Base-by-base conservation (phyloP, 1,140 invertebrate species). In the Drosophila kurseongensis region DNA sequence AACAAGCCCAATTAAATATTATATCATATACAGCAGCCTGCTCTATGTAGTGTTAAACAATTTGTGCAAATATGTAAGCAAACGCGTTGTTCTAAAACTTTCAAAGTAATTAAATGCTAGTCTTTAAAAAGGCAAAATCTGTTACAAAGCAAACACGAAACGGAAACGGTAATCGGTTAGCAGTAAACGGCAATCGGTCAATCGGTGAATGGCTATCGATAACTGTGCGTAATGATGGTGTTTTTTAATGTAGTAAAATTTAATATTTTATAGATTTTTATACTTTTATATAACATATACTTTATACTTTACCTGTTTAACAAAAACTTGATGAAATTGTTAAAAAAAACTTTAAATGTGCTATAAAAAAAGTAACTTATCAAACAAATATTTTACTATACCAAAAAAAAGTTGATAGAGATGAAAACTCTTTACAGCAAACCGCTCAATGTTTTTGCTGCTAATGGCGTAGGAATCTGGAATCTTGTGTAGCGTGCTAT, bases 201-300 rank as follows among this genome's bases (percentile, higher is more conserved):
- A 38, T 38, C 36, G 36, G 36, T 38, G 0, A 38, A 51, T 35
- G 48, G 48, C 41, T 69, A 74, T 59, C 47, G 73, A 65, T 51
- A 67, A 68, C 50, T 47, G 68, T 81, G 60, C 62, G 52, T 63
- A 62, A 66, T 55, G 68, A 80, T 52, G 78, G 75, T 78, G 74
- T 85, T 80, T 63, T 88, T 88, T 84, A 84, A 84, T 89, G 84
- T 88, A 88, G 84, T 88, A 48, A 88, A 88, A 84, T 88, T 89
- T 75, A 80, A 88, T 88, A 89, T 88, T 88, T 88, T 88, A 88
- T 88, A 88, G 84, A 88, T 88, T 88, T 88, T 88, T 88, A 88
- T 88, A 88, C 84, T 88, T 88, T 88, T 88, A 88, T 86, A 86
- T 86, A 88, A 79, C 61, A 88, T 55, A 88, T 88, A 89, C 83